A percentile compares a stretch with the other conserved stretches of the same genome.
phyloP scores from a whole-genome alignment of 2,113 vertebrate species.

The Dromaius novaehollandiae region DNA sequence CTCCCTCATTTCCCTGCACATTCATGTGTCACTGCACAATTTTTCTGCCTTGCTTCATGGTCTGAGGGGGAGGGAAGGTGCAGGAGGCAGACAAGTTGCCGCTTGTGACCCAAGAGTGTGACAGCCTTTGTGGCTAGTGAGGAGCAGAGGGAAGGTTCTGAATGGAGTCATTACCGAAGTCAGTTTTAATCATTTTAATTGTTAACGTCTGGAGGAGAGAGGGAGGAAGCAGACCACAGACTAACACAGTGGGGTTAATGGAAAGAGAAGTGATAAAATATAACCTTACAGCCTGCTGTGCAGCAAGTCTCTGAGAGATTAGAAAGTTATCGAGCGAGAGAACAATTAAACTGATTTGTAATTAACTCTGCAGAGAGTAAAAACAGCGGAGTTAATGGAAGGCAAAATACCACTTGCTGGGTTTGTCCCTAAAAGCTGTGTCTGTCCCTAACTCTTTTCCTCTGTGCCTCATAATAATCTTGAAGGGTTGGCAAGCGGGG shows the following conservation, averaged over 20 bases:
- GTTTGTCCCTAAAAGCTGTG: conserved; percentile 18
- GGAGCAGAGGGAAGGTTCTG: conserved; percentile 11
- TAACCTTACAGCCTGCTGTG: conserved; percentile 66
- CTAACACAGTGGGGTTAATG: conserved; percentile 49
- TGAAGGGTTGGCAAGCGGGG: neutral
- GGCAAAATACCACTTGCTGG: neutral
- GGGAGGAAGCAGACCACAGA: conserved; percentile 48
- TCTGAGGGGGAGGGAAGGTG: neutral
- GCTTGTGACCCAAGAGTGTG: neutral
- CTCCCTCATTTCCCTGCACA: neutral
- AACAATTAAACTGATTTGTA: conserved; percentile 75
- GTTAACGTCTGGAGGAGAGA: neutral
- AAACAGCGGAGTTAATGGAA: conserved; percentile 54
- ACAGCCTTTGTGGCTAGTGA: neutral
- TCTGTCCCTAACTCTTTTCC: neutral
- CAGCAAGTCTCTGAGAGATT: conserved; percentile 59
- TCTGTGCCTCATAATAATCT: neutral
- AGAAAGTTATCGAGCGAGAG: conserved; percentile 61
- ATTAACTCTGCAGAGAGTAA: conserved; percentile 69
- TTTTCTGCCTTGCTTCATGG: conserved; percentile 24
- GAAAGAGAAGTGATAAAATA: conserved; percentile 69
- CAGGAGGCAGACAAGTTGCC: neutral
- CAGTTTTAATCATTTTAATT: conserved; percentile 67
- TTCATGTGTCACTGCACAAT: neutral
- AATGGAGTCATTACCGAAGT: neutral